A percentile compares a stretch with the other conserved stretches of the same genome.
These are phyloP conservation scores for Latrodectus geometricus DNA, from an alignment of 1,140 invertebrate genomes.

Conservation along the genomic window DNA sequence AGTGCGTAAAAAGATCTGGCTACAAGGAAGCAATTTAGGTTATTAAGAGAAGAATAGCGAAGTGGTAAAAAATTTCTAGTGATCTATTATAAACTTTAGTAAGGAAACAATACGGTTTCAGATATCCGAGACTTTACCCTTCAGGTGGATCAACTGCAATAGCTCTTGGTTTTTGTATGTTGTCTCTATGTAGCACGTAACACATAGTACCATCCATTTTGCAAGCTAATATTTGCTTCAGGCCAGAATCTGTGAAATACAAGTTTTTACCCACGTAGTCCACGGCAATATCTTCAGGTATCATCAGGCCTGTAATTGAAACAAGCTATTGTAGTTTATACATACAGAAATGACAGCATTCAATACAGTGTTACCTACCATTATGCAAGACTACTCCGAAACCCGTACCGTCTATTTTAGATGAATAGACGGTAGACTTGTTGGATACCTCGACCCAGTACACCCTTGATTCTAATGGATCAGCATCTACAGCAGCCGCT, in stretches of 20 bases:
- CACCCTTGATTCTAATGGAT: conserved; percentile 73
- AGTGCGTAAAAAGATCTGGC: not conserved
- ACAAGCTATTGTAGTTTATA: not conserved
- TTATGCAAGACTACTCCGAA: conserved; percentile 32
- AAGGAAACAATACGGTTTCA: no score
- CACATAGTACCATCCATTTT: conserved; percentile 70
- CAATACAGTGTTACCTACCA: conserved; percentile 18
- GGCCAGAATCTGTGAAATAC: conserved; percentile 72
- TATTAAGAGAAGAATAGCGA: not conserved
- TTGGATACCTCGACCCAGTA: conserved; percentile 80
- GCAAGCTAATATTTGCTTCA: conserved; percentile 70
- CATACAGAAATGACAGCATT: not conserved
- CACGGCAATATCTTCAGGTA: conserved; percentile 69
- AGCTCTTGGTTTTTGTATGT: conserved; percentile 66
- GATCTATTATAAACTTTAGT: not conserved
- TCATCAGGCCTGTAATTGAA: conserved; percentile 49
- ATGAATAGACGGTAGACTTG: conserved; percentile 76
- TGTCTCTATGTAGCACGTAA: conserved; percentile 69
- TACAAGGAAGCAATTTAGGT: not conserved
- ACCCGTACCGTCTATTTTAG: conserved; percentile 72
- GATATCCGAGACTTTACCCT: conserved; percentile 56
- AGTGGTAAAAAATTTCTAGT: no score
- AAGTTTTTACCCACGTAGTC: conserved; percentile 74
- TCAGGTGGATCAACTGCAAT: conserved; percentile 67
- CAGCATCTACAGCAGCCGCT: conserved; percentile 77